These are phyloP conservation scores for Conomelus anceps DNA, from an alignment of 2,888 invertebrate species.

Conservation along the genomic window DNA sequence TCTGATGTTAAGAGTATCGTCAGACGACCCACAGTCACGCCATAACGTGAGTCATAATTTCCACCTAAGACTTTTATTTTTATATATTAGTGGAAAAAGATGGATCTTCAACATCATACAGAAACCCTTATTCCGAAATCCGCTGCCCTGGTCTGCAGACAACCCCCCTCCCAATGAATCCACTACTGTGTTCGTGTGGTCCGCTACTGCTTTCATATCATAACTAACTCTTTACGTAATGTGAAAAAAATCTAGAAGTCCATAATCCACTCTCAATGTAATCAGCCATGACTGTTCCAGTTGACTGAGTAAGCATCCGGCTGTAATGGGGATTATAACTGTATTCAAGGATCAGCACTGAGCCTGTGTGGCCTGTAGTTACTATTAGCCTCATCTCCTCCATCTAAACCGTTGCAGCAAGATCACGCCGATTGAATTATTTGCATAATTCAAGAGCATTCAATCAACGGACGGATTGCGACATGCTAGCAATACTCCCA, in stretches of 20 bases:
- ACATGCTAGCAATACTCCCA: constrained; percentile 51
- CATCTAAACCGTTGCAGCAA: neutral
- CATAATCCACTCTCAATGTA: neutral
- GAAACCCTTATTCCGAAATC: too few species aligned
- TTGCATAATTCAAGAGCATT: constrained; percentile 6
- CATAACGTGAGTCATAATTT: too few species aligned
- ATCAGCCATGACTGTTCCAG: neutral
- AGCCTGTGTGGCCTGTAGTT: neutral
- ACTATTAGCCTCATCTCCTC: neutral
- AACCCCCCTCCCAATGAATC: too few species aligned
- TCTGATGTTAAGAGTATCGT: too few species aligned
- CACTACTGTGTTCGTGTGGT: too few species aligned
- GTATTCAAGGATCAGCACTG: neutral
- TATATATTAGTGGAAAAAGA: too few species aligned
- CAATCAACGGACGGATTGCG: constrained; percentile 67
- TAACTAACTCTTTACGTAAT: neutral
- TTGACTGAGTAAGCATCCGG: neutral
- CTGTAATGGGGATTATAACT: neutral
- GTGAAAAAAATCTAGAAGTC: neutral
- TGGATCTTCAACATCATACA: too few species aligned
- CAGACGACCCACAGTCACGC: too few species aligned
- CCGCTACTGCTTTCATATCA: neutral
- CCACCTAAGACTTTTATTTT: too few species aligned
- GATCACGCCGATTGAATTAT: constrained; percentile 6
- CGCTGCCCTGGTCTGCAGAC: too few species aligned